Conservation (phyloP, 1,140 invertebrate genomes). For the Ylistrum balloti region DNA sequence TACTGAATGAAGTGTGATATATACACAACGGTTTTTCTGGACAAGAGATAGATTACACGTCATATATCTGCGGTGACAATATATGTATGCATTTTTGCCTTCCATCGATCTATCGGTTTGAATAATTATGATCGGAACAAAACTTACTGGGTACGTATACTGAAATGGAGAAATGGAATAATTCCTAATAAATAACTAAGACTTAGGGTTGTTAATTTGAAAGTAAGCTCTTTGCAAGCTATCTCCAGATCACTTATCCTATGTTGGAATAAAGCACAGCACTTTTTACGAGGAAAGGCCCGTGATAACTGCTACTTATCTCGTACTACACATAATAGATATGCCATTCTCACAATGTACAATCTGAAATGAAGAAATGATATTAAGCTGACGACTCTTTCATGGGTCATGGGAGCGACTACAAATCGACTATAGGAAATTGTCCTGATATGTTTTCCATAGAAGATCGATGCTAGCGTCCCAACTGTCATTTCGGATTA, state of each 20-base stretch:
- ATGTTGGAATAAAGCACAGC: not conserved
- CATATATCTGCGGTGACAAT: too few species aligned
- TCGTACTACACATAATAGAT: not conserved
- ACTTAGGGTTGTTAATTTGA: too few species aligned
- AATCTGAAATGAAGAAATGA: not conserved
- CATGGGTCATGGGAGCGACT: not conserved
- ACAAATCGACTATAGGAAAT: not conserved
- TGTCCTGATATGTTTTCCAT: not conserved
- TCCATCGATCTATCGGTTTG: too few species aligned
- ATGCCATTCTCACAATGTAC: not conserved
- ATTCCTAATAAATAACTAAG: too few species aligned
- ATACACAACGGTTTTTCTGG: too few species aligned
- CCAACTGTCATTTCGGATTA: not conserved
- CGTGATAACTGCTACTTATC: not conserved
- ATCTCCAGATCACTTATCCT: not conserved
- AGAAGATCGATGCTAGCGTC: constrained; percentile 10
- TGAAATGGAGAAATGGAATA: too few species aligned
- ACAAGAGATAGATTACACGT: too few species aligned
- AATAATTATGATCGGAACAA: too few species aligned
- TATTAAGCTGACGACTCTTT: not conserved
- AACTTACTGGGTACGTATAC: too few species aligned
- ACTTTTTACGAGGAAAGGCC: not conserved
- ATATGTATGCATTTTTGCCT: too few species aligned
- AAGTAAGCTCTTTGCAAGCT: too few species aligned
- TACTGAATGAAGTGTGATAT: too few species aligned